Percentiles rank a stretch among this genome's conserved stretches.
phyloP scores from a whole-genome alignment of 2,113 vertebrate genomes.

The Entelurus aequoreus region DNA sequence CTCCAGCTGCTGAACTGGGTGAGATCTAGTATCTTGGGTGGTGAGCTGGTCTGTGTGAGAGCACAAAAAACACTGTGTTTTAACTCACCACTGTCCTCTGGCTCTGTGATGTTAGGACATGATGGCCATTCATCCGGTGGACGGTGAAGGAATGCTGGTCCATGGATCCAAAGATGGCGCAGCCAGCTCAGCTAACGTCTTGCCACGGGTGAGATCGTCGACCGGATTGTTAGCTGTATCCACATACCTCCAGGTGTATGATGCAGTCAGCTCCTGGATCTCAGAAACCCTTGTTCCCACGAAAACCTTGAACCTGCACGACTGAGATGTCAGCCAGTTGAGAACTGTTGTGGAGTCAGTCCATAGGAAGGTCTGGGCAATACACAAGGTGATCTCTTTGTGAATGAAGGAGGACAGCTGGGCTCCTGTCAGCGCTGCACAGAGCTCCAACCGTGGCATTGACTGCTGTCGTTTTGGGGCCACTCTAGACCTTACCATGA shows the following conservation, averaged over 20 bases:
- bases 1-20: no score
- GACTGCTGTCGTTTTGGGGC: neutral
- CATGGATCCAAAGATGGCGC: neutral
- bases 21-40: no score
- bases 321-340: neutral
- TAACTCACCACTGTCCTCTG: no score
- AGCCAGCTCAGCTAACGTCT: neutral
- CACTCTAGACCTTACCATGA: neutral
- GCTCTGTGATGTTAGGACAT: no score
- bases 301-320: neutral
- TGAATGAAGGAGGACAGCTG: neutral
- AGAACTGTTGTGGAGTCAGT: neutral
- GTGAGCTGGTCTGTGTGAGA: no score
- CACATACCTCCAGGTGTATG: neutral
- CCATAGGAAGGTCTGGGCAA: neutral
- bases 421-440: neutral
- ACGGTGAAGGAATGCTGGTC: neutral
- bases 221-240: neutral
- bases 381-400: neutral
- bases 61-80: no score
- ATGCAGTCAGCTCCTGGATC: neutral
- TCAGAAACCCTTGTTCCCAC: neutral
- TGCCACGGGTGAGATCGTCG: neutral
- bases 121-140: no score
- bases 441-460: neutral